These are phyloP conservation scores for Cyclura pinguis DNA, from an alignment of 2,797 vertebrate species.

Conservation along the genomic window DNA sequence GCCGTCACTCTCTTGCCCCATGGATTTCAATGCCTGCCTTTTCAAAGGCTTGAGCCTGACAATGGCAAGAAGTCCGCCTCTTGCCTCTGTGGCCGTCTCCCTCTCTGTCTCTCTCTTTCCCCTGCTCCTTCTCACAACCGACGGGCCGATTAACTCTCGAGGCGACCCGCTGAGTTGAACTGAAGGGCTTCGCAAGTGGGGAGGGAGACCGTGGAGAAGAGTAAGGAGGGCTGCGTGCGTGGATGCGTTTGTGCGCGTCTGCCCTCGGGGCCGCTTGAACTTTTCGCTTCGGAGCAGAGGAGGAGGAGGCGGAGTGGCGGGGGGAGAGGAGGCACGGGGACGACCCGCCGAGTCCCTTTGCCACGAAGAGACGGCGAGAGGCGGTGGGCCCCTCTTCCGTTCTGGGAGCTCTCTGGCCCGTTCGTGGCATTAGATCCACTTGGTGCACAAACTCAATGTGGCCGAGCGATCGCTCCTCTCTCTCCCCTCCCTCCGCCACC, in stretches of 20 bases:
- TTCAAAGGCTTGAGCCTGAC: too few relatives aligned
- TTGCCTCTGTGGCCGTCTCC: neutral
- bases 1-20: neutral
- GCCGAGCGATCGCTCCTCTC: neutral
- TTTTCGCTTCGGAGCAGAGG: neutral
- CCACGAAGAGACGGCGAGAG: slow-evolving; percentile 15
- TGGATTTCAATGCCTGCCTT: neutral
- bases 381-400: too few relatives aligned
- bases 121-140: neutral
- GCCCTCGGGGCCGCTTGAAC: too few relatives aligned
- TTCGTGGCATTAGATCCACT: slow-evolving; percentile 12
- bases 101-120: neutral
- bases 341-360: neutral
- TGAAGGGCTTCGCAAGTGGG: neutral
- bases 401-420: neutral
- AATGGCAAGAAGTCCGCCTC: neutral
- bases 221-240: neutral
- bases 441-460: neutral
- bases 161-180: neutral
- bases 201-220: too few relatives aligned
- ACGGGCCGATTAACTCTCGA: neutral
- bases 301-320: too few relatives aligned
- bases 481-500: neutral
- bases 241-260: neutral
- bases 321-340: too few relatives aligned